Evolutionary conservation across 92 coral and sea anemone species (phyloP).

Genomic region (Zoanthus sansibaricus): DNA sequence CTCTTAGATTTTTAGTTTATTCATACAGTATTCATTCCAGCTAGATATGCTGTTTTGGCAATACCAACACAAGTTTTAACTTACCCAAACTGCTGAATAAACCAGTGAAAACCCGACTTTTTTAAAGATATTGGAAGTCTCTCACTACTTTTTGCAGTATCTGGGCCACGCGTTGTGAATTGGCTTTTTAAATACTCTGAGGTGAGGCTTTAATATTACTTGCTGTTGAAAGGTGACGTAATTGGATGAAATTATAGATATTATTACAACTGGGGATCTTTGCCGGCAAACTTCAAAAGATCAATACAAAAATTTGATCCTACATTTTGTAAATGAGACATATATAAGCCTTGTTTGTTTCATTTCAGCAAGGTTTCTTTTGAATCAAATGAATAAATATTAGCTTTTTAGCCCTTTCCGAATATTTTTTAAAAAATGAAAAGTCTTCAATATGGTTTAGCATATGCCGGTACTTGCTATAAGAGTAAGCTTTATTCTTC

Average conservation of each 20-base stretch:
- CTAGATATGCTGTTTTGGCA: background rate
- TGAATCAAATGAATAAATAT: background rate
- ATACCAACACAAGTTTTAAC: background rate
- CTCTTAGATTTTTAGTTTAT: too few species aligned
- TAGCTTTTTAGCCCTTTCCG: too few species aligned
- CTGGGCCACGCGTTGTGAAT: conserved; percentile 12
- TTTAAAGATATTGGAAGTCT: background rate
- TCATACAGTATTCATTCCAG: background rate
- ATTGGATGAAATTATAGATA: conserved; percentile 40
- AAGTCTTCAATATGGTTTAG: background rate
- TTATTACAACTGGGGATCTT: conserved; percentile 28
- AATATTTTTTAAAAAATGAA: too few species aligned
- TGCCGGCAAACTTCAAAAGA: conserved; percentile 42
- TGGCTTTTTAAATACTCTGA: conserved; percentile 26
- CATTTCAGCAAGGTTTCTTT: background rate
- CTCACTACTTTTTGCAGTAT: background rate
- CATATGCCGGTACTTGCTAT: background rate
- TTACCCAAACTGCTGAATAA: background rate
- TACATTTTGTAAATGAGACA: background rate
- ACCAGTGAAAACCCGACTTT: background rate
- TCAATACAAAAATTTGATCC: background rate
- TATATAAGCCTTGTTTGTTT: background rate
- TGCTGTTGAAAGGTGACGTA: conserved; percentile 47
- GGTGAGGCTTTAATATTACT: conserved; percentile 39
- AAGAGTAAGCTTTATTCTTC: background rate